phyloP scores from a whole-genome alignment of 2,888 invertebrate species.

The Meta bourneti region DNA sequence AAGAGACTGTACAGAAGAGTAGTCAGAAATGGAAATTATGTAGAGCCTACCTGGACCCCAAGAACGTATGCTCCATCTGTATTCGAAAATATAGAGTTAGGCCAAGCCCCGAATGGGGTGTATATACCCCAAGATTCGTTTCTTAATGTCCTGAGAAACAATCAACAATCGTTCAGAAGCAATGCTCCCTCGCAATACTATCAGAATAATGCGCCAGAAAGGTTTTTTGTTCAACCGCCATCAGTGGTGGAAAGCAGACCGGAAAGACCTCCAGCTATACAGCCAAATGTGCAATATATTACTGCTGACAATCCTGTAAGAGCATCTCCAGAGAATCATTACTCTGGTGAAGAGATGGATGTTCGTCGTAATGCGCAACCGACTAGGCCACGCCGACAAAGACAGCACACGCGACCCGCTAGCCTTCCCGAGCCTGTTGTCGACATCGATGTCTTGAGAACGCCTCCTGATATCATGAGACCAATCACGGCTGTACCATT shows the following conservation, averaged over 20 bases:
- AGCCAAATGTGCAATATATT: conserved; percentile 22
- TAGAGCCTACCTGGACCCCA: conserved; percentile 30
- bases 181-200: conserved; percentile 2
- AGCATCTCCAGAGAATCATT: not conserved
- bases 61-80: conserved; percentile 39
- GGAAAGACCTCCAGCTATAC: not conserved
- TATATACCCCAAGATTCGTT: conserved; percentile 66
- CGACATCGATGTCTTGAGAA: conserved; percentile 44
- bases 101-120: conserved; percentile 65
- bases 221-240: not conserved
- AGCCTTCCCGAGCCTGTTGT: conserved; percentile 10
- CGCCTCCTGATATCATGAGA: conserved; percentile 31
- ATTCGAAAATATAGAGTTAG: conserved; percentile 63
- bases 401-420: not conserved
- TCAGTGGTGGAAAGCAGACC: not conserved
- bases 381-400: conserved; percentile 12
- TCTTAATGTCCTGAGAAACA: conserved; percentile 38
- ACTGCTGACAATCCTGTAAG: not conserved
- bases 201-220: not conserved
- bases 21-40: conserved; percentile 10
- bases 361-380: not conserved
- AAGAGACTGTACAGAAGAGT: conserved; percentile 30
- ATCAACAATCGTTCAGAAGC: conserved; percentile 1
- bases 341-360: not conserved
- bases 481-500: not conserved